phyloP scores from a whole-genome alignment of 2,113 vertebrate genomes.

The Pogona vitticeps region DNA sequence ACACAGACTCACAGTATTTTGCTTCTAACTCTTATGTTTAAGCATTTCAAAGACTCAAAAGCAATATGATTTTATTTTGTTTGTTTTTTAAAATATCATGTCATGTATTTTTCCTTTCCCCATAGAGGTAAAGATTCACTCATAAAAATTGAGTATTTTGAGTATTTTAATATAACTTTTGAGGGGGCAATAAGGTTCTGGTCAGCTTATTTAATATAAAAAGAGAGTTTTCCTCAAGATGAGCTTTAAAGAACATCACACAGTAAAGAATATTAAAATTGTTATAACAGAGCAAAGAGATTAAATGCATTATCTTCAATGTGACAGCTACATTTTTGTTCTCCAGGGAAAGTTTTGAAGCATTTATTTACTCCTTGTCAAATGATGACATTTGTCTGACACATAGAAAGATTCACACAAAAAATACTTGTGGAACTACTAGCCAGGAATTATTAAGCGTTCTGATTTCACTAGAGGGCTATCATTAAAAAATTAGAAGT shows the following conservation, averaged over 20 bases:
- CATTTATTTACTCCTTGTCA: constrained; percentile 43
- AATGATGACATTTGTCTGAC: constrained; percentile 22
- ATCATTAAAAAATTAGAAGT: constrained; percentile 47
- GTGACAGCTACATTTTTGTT: constrained; percentile 59
- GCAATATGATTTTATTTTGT: neutral
- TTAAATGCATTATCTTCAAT: constrained; percentile 64
- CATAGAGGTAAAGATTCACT: constrained; percentile 35
- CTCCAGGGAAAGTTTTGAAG: constrained; percentile 52
- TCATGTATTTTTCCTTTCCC: constrained; percentile 8
- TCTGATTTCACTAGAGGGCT: constrained; percentile 49
- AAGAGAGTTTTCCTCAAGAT: constrained; percentile 13
- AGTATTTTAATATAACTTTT: constrained; percentile 54
- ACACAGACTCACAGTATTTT: neutral
- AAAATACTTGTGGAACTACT: constrained; percentile 38
- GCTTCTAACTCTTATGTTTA: constrained; percentile 14
- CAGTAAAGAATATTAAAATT: constrained; percentile 56
- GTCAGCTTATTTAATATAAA: constrained; percentile 36
- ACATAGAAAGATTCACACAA: constrained; percentile 19
- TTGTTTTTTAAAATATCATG: constrained; percentile 33
- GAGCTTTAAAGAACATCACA: neutral
- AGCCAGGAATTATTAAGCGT: constrained; percentile 57
- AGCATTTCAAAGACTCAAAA: constrained; percentile 25
- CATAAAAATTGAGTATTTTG: constrained; percentile 43
- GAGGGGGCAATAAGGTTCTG: constrained; percentile 27
- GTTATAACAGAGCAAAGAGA: constrained; percentile 49